Percentiles rank a stretch among this genome's conserved stretches.
phyloP scores from a whole-genome alignment of 2,888 invertebrate genomes.

The Nasonia oneida region DNA sequence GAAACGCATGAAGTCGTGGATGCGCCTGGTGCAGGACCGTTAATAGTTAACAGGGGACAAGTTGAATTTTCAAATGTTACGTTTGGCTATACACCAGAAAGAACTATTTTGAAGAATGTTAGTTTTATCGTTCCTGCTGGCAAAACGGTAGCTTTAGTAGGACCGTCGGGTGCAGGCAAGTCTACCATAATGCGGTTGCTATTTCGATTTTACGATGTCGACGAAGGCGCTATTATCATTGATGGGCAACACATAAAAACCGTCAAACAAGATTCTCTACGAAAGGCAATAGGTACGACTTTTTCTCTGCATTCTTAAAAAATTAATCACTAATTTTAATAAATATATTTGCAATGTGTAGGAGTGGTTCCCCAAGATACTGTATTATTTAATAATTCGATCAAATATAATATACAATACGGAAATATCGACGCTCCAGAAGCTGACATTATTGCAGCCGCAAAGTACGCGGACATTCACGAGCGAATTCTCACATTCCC shows the following conservation, averaged over 20 bases:
- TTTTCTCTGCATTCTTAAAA: background rate
- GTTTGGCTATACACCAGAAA: conserved; percentile 93
- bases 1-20: conserved; percentile 94
- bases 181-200: conserved; percentile 96
- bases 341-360: conserved; percentile 60
- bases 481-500: conserved; percentile 95
- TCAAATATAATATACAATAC: conserved; percentile 97
- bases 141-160: conserved; percentile 92
- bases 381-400: conserved; percentile 95
- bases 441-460: conserved; percentile 92
- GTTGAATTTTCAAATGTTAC: conserved; percentile 95
- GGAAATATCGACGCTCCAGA: conserved; percentile 89
- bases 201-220: conserved; percentile 98
- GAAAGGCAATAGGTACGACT: conserved; percentile 85
- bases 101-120: conserved; percentile 87
- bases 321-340: background rate
- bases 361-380: conserved; percentile 98
- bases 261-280: conserved; percentile 91
- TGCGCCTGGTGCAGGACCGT: conserved; percentile 87
- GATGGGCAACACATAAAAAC: conserved; percentile 94
- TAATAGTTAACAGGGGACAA: conserved; percentile 85
- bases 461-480: conserved; percentile 96
- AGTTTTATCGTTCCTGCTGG: conserved; percentile 91
- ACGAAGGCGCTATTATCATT: conserved; percentile 91
- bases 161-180: conserved; percentile 95